Evolutionary conservation across 1,140 invertebrate genomes (phyloP).

Genomic region (Euwallacea fornicatus): DNA sequence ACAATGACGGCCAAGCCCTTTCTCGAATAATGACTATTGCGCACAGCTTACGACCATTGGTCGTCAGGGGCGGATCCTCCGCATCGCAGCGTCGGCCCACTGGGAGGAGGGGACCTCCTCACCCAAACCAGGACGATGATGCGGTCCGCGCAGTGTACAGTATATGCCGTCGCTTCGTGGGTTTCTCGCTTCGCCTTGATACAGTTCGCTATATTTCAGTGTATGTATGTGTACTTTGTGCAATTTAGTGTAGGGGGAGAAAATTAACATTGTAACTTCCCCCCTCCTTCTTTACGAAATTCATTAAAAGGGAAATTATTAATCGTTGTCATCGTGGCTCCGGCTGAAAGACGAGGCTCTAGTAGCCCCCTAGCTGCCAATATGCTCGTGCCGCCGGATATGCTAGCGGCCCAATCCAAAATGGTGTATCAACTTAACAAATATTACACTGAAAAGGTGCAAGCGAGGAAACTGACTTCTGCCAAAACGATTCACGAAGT

Average conservation of each 20-base stretch:
- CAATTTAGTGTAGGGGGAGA: constrained; percentile 16
- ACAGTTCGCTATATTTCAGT: constrained; percentile 29
- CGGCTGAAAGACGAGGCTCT: constrained; percentile 48
- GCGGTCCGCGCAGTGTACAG: constrained; percentile 11
- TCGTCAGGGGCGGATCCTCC: constrained; percentile 28
- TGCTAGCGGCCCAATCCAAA: constrained; percentile 85
- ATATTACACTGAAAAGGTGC: constrained; percentile 90
- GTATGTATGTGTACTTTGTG: constrained; percentile 28
- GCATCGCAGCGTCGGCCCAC: neutral
- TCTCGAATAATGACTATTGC: too few relatives aligned
- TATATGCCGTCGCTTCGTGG: constrained; percentile 34
- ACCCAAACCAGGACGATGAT: neutral
- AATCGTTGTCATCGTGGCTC: constrained; percentile 42
- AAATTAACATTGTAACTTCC: constrained; percentile 16
- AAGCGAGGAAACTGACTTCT: constrained; percentile 79
- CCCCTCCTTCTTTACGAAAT: constrained; percentile 3
- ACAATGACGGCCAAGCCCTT: constrained; percentile 16
- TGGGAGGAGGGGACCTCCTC: constrained; percentile 33
- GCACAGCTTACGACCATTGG: constrained; percentile 32
- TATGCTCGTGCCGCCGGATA: constrained; percentile 84
- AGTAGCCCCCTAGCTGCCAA: constrained; percentile 50
- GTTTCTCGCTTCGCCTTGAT: constrained; percentile 8
- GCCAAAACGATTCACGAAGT: constrained; percentile 89
- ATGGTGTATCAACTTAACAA: constrained; percentile 94
- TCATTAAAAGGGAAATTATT: constrained; percentile 18